Conservation (phyloP, 2,888 invertebrate species). For the Agrochola litura region DNA sequence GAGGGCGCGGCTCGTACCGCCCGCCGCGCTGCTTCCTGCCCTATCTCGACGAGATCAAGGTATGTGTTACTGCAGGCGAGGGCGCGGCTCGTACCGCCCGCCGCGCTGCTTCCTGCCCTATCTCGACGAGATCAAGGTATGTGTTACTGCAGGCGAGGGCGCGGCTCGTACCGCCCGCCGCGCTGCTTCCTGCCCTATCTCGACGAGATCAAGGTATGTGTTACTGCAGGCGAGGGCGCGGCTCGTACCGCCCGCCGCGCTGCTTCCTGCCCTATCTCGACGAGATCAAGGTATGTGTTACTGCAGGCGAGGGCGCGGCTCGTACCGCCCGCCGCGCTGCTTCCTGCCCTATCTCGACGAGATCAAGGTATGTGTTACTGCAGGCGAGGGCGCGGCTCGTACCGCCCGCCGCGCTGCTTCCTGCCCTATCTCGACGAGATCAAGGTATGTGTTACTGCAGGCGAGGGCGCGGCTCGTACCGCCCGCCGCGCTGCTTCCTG, state of each 20-base stretch:
- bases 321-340: slow-evolving; percentile 94
- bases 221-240: too few relatives aligned
- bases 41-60: too few relatives aligned
- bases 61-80: too few relatives aligned
- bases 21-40: too few relatives aligned
- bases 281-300: too few relatives aligned
- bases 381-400: slow-evolving; percentile 91
- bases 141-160: slow-evolving; percentile 77
- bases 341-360: slow-evolving; percentile 99
- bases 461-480: too few relatives aligned
- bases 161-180: slow-evolving; percentile 95
- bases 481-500: too few relatives aligned
- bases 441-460: slow-evolving; percentile 90
- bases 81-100: slow-evolving; percentile 87
- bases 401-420: slow-evolving; percentile 96
- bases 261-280: too few relatives aligned
- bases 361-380: slow-evolving; percentile 92
- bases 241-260: too few relatives aligned
- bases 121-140: slow-evolving; percentile 97
- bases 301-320: too few relatives aligned
- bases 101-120: slow-evolving; percentile 98
- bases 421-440: slow-evolving; percentile 98
- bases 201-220: slow-evolving; percentile 96
- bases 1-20: too few relatives aligned
- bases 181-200: slow-evolving; percentile 98